Evolutionary conservation across 1,140 invertebrate genomes (phyloP).

Genomic region (Heliconius hermathena): DNA sequence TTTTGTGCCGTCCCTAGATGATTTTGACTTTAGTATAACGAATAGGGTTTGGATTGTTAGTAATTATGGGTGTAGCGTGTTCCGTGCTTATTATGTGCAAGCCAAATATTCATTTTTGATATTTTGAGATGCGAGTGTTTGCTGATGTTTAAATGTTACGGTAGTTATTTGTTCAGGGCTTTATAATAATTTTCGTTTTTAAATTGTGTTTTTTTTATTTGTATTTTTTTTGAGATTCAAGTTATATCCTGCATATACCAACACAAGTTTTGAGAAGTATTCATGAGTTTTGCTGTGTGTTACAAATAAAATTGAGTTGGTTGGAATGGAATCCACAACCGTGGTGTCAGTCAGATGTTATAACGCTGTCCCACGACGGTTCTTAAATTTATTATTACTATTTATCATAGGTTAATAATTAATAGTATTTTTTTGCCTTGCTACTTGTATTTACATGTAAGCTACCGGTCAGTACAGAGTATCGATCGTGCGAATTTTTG

Average conservation of each 20-base stretch:
- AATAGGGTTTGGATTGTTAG: conserved; percentile 66
- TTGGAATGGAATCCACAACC: no score
- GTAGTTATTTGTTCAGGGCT: not conserved
- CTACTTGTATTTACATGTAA: not conserved
- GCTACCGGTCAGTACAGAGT: conserved; percentile 19
- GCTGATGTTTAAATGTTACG: not conserved
- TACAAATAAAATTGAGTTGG: no score
- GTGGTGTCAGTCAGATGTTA: no score
- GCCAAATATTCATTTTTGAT: conserved; percentile 37
- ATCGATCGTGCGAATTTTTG: conserved; percentile 39
- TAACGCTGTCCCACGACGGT: no score
- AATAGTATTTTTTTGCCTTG: not conserved
- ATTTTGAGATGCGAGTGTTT: not conserved
- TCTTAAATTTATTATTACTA: no score
- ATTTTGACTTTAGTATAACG: conserved; percentile 75
- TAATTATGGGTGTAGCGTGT: conserved; percentile 61
- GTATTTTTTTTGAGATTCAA: no score
- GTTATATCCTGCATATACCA: no score
- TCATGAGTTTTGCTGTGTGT: no score
- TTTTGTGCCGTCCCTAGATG: conserved; percentile 68
- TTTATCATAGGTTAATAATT: no score
- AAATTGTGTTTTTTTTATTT: no score
- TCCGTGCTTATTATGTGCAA: conserved; percentile 16
- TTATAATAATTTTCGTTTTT: no score
- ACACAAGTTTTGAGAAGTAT: no score